A percentile compares a stretch with the other conserved stretches of the same genome.
These are phyloP conservation scores for Sipha maydis DNA, from an alignment of 2,888 invertebrate genomes.

Conservation along the genomic window DNA sequence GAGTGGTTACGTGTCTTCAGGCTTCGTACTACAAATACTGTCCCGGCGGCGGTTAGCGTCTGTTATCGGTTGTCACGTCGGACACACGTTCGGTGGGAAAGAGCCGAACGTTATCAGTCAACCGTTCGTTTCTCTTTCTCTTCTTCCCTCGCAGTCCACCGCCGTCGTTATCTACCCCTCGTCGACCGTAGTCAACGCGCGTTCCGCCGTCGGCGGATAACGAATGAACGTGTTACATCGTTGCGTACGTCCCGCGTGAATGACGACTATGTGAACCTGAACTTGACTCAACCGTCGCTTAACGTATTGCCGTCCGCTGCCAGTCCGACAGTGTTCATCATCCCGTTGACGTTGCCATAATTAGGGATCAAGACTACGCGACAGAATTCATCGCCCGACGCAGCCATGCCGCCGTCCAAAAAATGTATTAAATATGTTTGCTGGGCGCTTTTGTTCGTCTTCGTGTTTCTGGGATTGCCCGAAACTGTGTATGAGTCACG, in stretches of 20 bases:
- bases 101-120: no score
- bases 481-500: conserved; percentile 66
- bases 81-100: no score
- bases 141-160: not conserved
- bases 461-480: conserved; percentile 63
- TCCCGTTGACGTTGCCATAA: no score
- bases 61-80: no score
- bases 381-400: not conserved
- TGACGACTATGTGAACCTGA: not conserved
- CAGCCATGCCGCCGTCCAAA: conserved; percentile 22
- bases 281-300: not conserved
- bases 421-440: conserved; percentile 14
- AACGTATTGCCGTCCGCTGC: not conserved
- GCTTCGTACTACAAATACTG: no score
- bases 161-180: not conserved
- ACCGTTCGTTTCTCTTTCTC: not conserved
- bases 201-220: not conserved
- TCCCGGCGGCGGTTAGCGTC: no score
- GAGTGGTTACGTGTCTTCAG: no score
- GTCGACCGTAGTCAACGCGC: not conserved
- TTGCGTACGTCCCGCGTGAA: not conserved
- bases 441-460: conserved; percentile 36
- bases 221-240: not conserved
- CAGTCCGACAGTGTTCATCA: no score
- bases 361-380: not conserved